Conservation (phyloP, 2,113 vertebrate genomes). For the Chinchilla lanigera region DNA sequence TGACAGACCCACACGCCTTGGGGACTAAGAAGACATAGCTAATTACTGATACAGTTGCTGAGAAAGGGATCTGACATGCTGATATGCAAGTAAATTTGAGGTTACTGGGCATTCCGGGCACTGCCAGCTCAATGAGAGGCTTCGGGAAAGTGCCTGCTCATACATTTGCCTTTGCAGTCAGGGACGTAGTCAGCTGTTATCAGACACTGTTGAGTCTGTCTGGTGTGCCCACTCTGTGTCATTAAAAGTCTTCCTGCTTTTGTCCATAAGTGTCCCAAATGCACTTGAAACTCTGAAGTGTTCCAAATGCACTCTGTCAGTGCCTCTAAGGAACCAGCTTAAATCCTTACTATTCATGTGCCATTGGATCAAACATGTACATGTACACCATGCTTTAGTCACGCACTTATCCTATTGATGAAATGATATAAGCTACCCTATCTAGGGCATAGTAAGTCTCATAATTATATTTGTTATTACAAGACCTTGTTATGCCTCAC, state of each 20-base stretch:
- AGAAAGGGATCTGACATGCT: slow-evolving; percentile 81
- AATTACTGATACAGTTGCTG: slow-evolving; percentile 84
- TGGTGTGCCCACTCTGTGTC: not conserved
- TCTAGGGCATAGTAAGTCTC: not conserved
- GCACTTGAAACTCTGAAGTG: slow-evolving; percentile 17
- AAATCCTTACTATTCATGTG: not conserved
- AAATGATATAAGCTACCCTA: not conserved
- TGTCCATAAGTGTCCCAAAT: not conserved
- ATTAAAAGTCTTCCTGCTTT: slow-evolving; percentile 55
- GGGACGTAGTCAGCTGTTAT: slow-evolving; percentile 61
- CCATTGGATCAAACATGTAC: not conserved
- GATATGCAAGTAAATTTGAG: slow-evolving; percentile 85
- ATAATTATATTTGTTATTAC: not conserved
- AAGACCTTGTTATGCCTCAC: not conserved
- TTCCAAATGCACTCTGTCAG: not conserved
- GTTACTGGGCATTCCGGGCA: slow-evolving; percentile 70
- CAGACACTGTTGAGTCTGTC: not conserved
- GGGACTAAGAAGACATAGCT: slow-evolving; percentile 85
- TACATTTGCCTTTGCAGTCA: slow-evolving; percentile 56
- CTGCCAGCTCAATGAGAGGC: not conserved
- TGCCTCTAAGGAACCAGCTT: not conserved
- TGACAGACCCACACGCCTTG: slow-evolving; percentile 83
- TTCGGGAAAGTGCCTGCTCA: slow-evolving; percentile 49
- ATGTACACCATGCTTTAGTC: not conserved
- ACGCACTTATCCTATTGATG: rapidly evolving